Evolutionary conservation across 2,888 invertebrate species (phyloP).

Genomic region (Pammene fasciana): DNA sequence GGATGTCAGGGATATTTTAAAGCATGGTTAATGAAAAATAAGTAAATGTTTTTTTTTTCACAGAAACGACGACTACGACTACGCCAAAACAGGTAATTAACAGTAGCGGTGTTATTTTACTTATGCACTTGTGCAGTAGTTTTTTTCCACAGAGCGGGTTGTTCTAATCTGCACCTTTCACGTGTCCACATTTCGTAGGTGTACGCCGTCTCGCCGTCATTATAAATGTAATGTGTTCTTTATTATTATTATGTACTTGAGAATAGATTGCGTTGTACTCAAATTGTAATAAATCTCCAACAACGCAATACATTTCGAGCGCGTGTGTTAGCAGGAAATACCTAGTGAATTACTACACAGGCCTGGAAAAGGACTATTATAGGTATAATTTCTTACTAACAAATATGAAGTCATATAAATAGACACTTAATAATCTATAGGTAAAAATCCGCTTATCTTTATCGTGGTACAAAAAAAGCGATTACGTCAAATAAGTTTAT

Average conservation of each 20-base stretch:
- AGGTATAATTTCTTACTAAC: no score
- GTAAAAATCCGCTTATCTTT: neutral
- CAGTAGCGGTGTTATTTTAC: no score
- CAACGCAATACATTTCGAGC: constrained; percentile 32
- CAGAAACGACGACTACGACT: no score
- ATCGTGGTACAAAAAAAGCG: neutral
- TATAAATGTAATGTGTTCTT: constrained; percentile 32
- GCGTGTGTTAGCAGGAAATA: neutral
- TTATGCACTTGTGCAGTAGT: no score
- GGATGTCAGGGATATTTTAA: no score
- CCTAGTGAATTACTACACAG: no score
- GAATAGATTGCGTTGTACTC: constrained; percentile 35
- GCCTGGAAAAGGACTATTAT: no score
- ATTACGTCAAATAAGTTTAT: neutral
- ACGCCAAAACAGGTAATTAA: no score
- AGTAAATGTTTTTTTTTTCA: no score
- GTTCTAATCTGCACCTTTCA: constrained; percentile 5
- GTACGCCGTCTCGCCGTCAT: constrained; percentile 18
- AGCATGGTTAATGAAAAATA: no score
- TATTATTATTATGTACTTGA: constrained; percentile 30
- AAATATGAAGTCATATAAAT: no score
- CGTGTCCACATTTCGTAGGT: constrained; percentile 19
- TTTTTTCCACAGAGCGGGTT: neutral
- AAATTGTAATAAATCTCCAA: constrained; percentile 33
- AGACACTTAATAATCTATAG: neutral